These are phyloP conservation scores for Cepphus grylle DNA, from an alignment of 2,113 vertebrate species.

Conservation along the genomic window DNA sequence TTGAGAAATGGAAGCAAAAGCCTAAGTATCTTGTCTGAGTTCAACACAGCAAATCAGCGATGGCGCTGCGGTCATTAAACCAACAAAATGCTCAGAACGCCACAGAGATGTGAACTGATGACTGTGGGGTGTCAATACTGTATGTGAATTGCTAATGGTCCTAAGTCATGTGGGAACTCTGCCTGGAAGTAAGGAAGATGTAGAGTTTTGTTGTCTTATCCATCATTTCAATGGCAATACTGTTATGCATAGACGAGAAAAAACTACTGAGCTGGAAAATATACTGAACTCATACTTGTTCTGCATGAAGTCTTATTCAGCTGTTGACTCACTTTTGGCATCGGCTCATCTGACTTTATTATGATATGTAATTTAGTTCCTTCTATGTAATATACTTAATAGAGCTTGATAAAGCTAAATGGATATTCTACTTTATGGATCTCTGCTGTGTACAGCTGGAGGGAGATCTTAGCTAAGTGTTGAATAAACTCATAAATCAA, in stretches of 20 bases:
- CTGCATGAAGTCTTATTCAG: background rate
- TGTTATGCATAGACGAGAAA: background rate
- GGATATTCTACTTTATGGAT: background rate
- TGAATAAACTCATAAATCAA: background rate
- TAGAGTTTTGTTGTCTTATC: background rate
- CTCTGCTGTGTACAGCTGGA: background rate
- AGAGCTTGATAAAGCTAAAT: background rate
- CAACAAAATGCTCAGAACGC: background rate
- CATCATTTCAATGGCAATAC: background rate
- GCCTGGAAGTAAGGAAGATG: background rate
- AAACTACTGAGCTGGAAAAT: background rate
- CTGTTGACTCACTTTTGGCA: background rate
- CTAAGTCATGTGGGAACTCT: accelerated
- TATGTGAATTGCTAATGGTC: background rate
- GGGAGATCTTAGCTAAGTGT: background rate
- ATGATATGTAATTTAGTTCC: background rate
- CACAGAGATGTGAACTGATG: background rate
- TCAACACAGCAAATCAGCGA: background rate
- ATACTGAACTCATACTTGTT: background rate
- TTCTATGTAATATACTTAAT: background rate
- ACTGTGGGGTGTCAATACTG: background rate
- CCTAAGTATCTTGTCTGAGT: background rate
- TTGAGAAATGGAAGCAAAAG: background rate
- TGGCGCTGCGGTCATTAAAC: accelerated
- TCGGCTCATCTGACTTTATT: background rate